Conservation (phyloP, 2,888 invertebrate species). For the Eupithecia exiguata region DNA sequence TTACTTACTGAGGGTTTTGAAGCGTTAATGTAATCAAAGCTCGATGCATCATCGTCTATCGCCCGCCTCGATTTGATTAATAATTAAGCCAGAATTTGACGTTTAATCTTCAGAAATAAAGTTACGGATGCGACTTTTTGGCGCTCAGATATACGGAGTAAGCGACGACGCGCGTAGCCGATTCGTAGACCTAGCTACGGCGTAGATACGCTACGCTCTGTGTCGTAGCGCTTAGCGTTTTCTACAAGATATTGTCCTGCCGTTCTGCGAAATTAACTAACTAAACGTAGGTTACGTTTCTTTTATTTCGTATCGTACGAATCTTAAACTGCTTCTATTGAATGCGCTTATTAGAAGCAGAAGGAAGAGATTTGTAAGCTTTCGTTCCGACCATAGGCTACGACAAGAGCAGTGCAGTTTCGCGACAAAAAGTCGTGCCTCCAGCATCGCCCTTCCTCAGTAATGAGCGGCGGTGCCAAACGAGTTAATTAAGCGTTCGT, state of each 20-base stretch:
- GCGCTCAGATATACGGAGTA: not conserved
- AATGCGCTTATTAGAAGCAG: not conserved
- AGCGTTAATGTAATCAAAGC: constrained; percentile 83
- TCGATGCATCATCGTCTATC: constrained; percentile 83
- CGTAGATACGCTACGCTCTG: constrained; percentile 16
- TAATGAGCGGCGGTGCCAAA: constrained; percentile 84
- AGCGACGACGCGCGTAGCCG: not conserved
- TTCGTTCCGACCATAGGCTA: not conserved
- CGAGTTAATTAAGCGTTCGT: constrained; percentile 82
- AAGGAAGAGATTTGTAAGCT: not conserved
- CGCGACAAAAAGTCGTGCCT: constrained; percentile 28
- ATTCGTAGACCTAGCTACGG: constrained; percentile 15
- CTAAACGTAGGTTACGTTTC: not conserved
- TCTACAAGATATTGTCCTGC: not conserved
- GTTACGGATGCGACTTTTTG: constrained; percentile 27
- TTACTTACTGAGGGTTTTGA: constrained; percentile 66
- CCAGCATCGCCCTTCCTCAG: constrained; percentile 50
- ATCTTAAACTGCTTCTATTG: not conserved
- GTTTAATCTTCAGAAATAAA: constrained; percentile 27
- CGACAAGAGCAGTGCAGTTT: not conserved
- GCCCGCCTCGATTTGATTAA: constrained; percentile 82
- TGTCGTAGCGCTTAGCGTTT: constrained; percentile 14
- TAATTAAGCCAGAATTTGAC: constrained; percentile 50
- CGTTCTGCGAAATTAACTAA: not conserved
- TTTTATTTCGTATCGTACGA: not conserved